Percentiles rank a stretch among this genome's conserved stretches.
These are phyloP conservation scores for Phocoena sinus DNA, from an alignment of 2,113 vertebrate genomes.

Conservation along the genomic window DNA sequence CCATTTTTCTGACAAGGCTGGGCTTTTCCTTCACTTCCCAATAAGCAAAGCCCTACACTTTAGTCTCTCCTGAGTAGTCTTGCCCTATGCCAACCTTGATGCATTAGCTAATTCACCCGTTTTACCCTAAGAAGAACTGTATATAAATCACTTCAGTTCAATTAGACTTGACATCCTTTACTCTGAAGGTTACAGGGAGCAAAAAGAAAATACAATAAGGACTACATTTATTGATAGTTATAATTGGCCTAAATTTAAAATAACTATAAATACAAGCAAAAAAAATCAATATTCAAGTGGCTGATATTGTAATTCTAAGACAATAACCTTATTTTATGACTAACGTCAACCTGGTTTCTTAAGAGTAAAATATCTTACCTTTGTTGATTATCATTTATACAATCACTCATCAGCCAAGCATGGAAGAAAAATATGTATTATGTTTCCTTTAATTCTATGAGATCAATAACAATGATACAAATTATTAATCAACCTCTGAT, in stretches of 20 bases:
- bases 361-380: conserved; percentile 32
- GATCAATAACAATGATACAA: conserved; percentile 55
- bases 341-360: neutral
- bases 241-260: conserved; percentile 32
- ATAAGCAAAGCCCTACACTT: neutral
- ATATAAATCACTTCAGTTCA: conserved; percentile 35
- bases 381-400: conserved; percentile 4
- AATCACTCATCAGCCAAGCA: conserved; percentile 20
- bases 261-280: conserved; percentile 11
- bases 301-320: conserved; percentile 39
- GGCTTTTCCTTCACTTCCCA: neutral
- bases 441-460: conserved; percentile 47
- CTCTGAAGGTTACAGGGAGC: conserved; percentile 25
- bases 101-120: conserved; percentile 50
- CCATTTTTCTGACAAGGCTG: neutral
- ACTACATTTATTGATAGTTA: conserved; percentile 18
- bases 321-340: conserved; percentile 28
- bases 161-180: conserved; percentile 53
- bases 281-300: conserved; percentile 35
- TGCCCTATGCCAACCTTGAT: conserved; percentile 37
- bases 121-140: neutral
- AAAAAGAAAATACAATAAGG: conserved; percentile 16
- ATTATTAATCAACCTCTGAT: conserved; percentile 45
- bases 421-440: conserved; percentile 47
- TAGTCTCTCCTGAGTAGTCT: neutral